Evolutionary conservation across 2,113 vertebrate species (phyloP).

Genomic region (Synodontis membranacea): DNA sequence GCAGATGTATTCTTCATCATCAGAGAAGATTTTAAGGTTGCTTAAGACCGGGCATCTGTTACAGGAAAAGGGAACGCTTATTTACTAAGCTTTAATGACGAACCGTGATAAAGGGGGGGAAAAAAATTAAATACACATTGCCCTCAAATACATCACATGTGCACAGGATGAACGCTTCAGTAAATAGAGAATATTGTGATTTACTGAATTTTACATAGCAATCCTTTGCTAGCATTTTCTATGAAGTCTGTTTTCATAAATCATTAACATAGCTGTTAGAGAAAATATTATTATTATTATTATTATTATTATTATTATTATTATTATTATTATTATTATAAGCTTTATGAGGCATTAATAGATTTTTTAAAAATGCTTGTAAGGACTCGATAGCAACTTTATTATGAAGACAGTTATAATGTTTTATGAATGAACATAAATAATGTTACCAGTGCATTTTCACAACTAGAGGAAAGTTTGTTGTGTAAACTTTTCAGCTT

Average conservation of each 20-base stretch:
- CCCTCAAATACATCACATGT: not conserved
- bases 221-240: not conserved
- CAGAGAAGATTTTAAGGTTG: conserved; percentile 39
- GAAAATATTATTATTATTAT: no score
- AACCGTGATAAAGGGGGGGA: not conserved
- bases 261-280: not conserved
- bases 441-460: not conserved
- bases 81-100: not conserved
- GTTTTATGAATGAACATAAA: not conserved
- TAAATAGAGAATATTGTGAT: not conserved
- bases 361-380: not conserved
- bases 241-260: not conserved
- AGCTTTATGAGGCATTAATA: not conserved
- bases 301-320: no score
- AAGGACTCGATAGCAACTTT: not conserved
- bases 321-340: not conserved
- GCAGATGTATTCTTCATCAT: conserved; percentile 48
- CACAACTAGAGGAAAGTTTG: not conserved
- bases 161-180: not conserved
- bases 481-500: not conserved
- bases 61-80: conserved; percentile 31
- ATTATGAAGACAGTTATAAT: not conserved
- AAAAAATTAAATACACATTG: not conserved
- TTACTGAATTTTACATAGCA: not conserved
- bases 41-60: conserved; percentile 45